These are phyloP conservation scores for Melanogrammus aeglefinus DNA, from an alignment of 2,797 vertebrate species.

Conservation along the genomic window DNA sequence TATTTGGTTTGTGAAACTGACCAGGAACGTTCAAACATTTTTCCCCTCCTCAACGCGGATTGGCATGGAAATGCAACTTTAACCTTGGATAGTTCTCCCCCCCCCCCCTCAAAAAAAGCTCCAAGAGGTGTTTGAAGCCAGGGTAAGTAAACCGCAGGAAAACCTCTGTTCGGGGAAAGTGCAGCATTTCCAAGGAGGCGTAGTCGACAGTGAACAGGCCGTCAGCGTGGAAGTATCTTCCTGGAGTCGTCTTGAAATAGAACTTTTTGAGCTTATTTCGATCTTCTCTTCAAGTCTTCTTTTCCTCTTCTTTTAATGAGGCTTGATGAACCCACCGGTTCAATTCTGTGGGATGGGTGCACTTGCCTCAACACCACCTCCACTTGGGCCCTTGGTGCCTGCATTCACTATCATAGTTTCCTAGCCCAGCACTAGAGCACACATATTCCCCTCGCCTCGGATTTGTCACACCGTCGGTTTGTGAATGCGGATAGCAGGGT, in stretches of 20 bases:
- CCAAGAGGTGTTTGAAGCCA: background rate
- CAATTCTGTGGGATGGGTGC: slow-evolving; percentile 6
- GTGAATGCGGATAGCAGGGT: background rate
- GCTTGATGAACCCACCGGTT: slow-evolving; percentile 8
- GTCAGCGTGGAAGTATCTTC: background rate
- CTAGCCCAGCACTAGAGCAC: slow-evolving; percentile 8
- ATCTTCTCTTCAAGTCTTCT: background rate
- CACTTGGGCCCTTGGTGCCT: slow-evolving; percentile 56
- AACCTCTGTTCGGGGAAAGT: background rate
- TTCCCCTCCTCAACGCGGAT: too few relatives aligned
- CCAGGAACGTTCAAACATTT: background rate
- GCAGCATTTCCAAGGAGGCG: background rate
- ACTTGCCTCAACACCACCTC: background rate
- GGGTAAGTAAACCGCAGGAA: background rate
- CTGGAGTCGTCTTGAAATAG: background rate
- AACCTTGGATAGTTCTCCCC: background rate
- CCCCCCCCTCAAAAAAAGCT: background rate
- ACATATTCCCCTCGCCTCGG: slow-evolving; percentile 8
- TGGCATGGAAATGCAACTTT: background rate
- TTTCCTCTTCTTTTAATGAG: background rate
- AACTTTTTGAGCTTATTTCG: background rate
- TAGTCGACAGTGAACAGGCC: background rate
- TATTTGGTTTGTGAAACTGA: background rate
- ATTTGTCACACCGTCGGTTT: background rate
- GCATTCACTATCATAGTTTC: slow-evolving; percentile 17